A percentile compares a stretch with the other conserved stretches of the same genome.
phyloP scores from a whole-genome alignment of 2,113 vertebrate genomes.

The Mustela nigripes region DNA sequence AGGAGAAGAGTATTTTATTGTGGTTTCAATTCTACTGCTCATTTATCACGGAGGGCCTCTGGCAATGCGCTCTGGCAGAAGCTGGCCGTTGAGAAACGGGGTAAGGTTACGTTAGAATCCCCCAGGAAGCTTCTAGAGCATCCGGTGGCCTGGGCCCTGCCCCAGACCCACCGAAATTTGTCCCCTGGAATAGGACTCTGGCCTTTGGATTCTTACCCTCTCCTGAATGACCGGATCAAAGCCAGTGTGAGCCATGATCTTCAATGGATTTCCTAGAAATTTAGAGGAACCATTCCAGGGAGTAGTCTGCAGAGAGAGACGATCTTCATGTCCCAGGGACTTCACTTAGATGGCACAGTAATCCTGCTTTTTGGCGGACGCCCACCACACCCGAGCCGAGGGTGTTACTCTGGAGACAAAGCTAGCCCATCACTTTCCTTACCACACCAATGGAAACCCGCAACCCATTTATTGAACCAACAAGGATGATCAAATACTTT shows the following conservation, averaged over 20 bases:
- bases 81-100: background rate
- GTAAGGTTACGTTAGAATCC: background rate
- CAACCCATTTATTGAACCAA: rapidly evolving
- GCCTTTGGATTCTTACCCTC: background rate
- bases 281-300: background rate
- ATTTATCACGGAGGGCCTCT: background rate
- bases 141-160: background rate
- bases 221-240: background rate
- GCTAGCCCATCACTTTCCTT: background rate
- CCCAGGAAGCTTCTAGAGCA: background rate
- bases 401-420: background rate
- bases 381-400: rapidly evolving
- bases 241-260: background rate
- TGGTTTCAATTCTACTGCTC: background rate
- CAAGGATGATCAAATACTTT: rapidly evolving
- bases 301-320: background rate
- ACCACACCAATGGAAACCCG: rapidly evolving
- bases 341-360: background rate
- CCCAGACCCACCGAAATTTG: background rate
- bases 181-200: background rate
- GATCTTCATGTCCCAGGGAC: background rate
- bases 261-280: background rate
- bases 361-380: background rate
- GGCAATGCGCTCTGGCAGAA: background rate
- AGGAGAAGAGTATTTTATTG: background rate